Conservation (phyloP, 2,113 vertebrate species). For the Thermophis baileyi region DNA sequence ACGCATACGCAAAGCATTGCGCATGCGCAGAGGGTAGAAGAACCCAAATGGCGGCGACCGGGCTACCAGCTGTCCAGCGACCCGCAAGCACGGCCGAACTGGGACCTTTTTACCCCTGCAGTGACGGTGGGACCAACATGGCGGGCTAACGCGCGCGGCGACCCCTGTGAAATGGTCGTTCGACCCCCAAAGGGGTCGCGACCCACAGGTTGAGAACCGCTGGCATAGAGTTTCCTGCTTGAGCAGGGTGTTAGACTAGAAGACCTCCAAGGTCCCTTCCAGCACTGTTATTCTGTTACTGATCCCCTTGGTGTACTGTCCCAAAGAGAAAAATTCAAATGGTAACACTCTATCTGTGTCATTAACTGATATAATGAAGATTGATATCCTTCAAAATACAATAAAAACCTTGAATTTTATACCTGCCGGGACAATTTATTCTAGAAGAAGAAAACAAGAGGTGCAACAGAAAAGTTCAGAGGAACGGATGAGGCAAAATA, state of each 20-base stretch:
- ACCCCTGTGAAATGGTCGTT: no score
- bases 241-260: neutral
- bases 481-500: neutral
- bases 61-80: no score
- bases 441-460: neutral
- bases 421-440: neutral
- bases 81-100: no score
- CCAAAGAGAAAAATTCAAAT: neutral
- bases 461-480: neutral
- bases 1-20: no score
- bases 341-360: neutral
- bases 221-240: neutral
- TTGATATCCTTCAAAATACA: neutral
- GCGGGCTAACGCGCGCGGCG: no score
- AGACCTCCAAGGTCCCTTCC: neutral
- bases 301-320: neutral
- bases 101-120: no score
- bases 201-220: no score
- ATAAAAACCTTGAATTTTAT: neutral
- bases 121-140: no score
- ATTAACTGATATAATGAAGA: neutral
- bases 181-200: no score
- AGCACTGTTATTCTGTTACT: neutral
- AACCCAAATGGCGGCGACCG: no score
- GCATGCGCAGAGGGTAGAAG: no score